Conservation (phyloP, 2,113 vertebrate species). For the Malurus melanocephalus region DNA sequence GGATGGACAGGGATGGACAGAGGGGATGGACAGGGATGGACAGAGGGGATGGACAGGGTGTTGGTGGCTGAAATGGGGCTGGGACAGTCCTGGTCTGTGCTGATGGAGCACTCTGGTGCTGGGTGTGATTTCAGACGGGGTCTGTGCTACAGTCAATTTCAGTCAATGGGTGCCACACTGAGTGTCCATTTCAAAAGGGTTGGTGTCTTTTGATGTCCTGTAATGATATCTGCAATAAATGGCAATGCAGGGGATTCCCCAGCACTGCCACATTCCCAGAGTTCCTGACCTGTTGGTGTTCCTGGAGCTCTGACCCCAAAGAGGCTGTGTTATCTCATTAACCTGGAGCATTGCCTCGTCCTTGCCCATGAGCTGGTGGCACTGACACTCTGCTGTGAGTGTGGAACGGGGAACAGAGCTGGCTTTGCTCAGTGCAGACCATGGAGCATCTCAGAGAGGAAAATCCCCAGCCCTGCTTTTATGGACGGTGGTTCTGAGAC, state of each 20-base stretch:
- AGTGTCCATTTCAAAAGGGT: background rate
- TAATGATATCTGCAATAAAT: background rate
- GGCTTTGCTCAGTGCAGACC: fast-evolving
- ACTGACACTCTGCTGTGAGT: background rate
- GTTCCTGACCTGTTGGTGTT: background rate
- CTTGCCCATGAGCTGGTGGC: background rate
- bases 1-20: no score
- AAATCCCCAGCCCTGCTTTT: background rate
- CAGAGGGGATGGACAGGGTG: no score
- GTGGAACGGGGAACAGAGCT: fast-evolving
- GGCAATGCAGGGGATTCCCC: fast-evolving
- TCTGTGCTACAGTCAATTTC: no score
- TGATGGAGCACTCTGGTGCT: background rate
- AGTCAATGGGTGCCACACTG: fast-evolving
- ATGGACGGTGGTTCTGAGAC: background rate
- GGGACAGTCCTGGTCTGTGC: background rate
- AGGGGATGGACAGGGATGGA: no score
- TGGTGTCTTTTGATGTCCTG: background rate
- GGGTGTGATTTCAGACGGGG: background rate
- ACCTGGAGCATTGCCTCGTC: background rate
- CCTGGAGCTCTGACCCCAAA: background rate
- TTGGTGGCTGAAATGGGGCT: fast-evolving
- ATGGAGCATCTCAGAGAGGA: fast-evolving
- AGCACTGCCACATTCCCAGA: fast-evolving
- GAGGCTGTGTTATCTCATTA: background rate